Percentiles rank a stretch among this genome's conserved stretches.
These are phyloP conservation scores for Enteromius afrohamiltoni DNA, from an alignment of 2,797 vertebrate species.

Conservation along the genomic window DNA sequence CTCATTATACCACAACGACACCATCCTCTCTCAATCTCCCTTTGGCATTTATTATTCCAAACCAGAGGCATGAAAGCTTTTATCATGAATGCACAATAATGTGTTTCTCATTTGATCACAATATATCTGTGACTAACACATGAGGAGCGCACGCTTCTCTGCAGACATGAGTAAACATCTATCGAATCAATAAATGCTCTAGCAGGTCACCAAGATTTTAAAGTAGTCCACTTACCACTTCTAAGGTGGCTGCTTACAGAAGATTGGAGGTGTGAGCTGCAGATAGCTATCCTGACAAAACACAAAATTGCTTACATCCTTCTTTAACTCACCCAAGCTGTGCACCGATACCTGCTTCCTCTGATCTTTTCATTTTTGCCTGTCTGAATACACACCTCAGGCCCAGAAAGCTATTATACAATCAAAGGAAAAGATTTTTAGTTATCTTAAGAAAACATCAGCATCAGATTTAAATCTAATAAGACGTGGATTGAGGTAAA, in stretches of 20 bases:
- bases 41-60: slow-evolving; percentile 29
- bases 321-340: slow-evolving; percentile 2
- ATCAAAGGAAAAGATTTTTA: slow-evolving; percentile 2
- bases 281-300: slow-evolving; percentile 33
- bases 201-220: slow-evolving; percentile 20
- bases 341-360: slow-evolving; percentile 15
- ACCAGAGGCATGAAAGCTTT: slow-evolving; percentile 19
- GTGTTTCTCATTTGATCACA: not conserved
- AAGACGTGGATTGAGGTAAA: not conserved
- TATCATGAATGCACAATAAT: slow-evolving; percentile 15
- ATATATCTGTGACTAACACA: slow-evolving; percentile 26
- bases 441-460: slow-evolving; percentile 19
- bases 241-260: slow-evolving; percentile 32
- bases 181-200: slow-evolving; percentile 32
- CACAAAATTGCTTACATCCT: slow-evolving; percentile 21
- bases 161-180: slow-evolving; percentile 34
- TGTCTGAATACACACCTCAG: not conserved
- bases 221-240: slow-evolving; percentile 36
- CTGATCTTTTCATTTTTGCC: slow-evolving; percentile 20
- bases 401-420: not conserved
- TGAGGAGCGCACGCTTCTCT: not conserved
- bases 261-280: not conserved
- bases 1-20: slow-evolving; percentile 46
- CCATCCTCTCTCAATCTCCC: slow-evolving; percentile 26
- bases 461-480: slow-evolving; percentile 7